Conservation (phyloP, 2,888 invertebrate species). For the Sthenelais limicola region DNA sequence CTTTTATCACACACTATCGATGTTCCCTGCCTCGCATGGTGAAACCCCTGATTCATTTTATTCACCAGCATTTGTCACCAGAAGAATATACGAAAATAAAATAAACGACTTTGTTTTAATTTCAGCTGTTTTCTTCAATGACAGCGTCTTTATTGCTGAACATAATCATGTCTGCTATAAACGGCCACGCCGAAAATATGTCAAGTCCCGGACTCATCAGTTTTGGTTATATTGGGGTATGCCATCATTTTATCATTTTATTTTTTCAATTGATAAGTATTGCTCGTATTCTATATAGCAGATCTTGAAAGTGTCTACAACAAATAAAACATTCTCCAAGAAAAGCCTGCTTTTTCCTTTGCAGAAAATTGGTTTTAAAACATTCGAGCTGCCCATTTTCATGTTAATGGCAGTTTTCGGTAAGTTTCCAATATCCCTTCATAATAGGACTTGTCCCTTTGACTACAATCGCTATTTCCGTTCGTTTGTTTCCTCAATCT, state of each 20-base stretch:
- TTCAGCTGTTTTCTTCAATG: slow-evolving; percentile 53
- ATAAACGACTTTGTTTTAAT: slow-evolving; percentile 15
- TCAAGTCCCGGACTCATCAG: slow-evolving; percentile 53
- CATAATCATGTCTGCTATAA: slow-evolving; percentile 52
- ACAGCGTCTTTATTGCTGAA: slow-evolving; percentile 51
- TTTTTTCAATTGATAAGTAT: too few relatives aligned
- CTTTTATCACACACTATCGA: too few relatives aligned
- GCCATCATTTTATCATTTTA: too few relatives aligned
- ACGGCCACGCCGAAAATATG: slow-evolving; percentile 52
- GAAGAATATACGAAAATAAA: too few relatives aligned
- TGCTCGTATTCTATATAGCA: too few relatives aligned
- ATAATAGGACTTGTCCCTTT: not conserved
- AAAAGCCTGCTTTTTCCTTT: too few relatives aligned
- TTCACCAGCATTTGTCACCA: too few relatives aligned
- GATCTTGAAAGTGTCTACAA: too few relatives aligned
- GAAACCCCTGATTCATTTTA: too few relatives aligned
- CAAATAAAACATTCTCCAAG: too few relatives aligned
- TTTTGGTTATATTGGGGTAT: slow-evolving; percentile 52
- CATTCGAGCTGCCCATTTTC: slow-evolving; percentile 84
- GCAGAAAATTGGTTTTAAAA: slow-evolving; percentile 73
- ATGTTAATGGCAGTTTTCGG: slow-evolving; percentile 88
- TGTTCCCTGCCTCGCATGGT: too few relatives aligned
- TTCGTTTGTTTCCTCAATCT: too few relatives aligned
- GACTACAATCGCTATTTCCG: not conserved
- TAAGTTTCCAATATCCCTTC: slow-evolving; percentile 52